Base-by-base conservation (phyloP, 2,113 vertebrate species). In the Tichodroma muraria region DNA sequence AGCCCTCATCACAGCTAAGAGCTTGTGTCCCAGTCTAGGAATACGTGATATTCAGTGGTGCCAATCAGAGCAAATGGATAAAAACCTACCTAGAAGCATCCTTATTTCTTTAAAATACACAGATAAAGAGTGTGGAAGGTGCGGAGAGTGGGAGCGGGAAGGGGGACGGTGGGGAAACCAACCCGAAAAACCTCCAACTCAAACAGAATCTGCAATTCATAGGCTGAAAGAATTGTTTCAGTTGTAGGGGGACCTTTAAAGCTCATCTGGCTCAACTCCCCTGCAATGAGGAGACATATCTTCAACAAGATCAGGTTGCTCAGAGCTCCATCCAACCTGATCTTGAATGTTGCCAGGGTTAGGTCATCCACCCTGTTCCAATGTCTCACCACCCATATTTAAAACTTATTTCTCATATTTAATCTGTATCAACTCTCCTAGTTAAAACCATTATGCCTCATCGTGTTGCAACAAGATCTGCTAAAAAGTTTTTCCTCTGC, bases 81-180 rank as follows among this genome's bases (percentile, higher is more conserved):
- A 88, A 87, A 91, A 73, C 12, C 33, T 8, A 4, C n/a, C 44
- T 65, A 28, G 37, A 73, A 85, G 31, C 82, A 71, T 25, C 49
- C 11, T 78, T 37, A 54, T 8, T 59, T 75, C 50, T 65, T 80
- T 56, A 72, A 64, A 64, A 71, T 20, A 80, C 18, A 60, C 6
- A 90, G n/a, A 52, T 56, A 72, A 85, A 50, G 18, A 37, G 8
- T 9, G 13, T 25, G 23, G n/a, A 90, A 22, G 35, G 19, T 33
- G 10, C 3, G 2, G 9, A 4, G 21, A 45, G 11, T 6, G 2
- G 16, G 4, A 68, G n/a, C 0, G 5, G 6, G 8, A 6, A 42
- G 42, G 42, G 15, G 42, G 12, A 40, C 10, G 10, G 40, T 40
- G 40, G 40, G 40, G 40, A 42, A 7, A 44, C 15, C 42, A 44